Percentiles rank a stretch among this genome's conserved stretches.
Evolutionary conservation across 2,888 invertebrate genomes (phyloP).

Genomic region (Sturmia bella): DNA sequence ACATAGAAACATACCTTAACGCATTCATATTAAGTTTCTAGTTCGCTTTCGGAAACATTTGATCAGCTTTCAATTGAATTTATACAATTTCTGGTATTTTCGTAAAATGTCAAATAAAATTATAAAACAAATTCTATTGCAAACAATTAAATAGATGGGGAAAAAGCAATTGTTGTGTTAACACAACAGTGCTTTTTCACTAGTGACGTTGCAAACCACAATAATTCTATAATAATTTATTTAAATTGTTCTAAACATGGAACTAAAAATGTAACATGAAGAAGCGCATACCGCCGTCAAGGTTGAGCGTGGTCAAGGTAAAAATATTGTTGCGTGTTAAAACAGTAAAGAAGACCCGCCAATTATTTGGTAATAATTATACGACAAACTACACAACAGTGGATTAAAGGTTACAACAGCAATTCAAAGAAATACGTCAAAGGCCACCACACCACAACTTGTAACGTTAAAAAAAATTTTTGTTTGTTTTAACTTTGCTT

Average conservation of each 20-base stretch:
- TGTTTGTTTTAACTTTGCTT: too few species aligned
- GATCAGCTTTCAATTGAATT: too few species aligned
- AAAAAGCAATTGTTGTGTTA: neutral
- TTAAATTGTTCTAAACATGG: constrained; percentile 46
- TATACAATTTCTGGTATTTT: too few species aligned
- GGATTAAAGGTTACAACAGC: constrained; percentile 20
- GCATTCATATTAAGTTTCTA: too few species aligned
- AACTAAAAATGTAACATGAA: constrained; percentile 13
- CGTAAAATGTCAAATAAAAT: too few species aligned
- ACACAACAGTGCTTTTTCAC: neutral
- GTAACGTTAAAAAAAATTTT: neutral
- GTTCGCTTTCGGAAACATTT: too few species aligned
- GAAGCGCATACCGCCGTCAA: constrained; percentile 49
- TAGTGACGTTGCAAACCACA: constrained; percentile 8
- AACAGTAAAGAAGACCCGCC: constrained; percentile 26
- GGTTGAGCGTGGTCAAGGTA: constrained; percentile 66
- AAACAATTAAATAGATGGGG: too few species aligned
- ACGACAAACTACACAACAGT: neutral
- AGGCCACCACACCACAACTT: neutral
- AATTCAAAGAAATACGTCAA: constrained; percentile 33
- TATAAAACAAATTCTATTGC: neutral
- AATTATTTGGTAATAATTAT: constrained; percentile 41
- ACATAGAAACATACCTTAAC: too few species aligned
- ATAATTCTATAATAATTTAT: constrained; percentile 18
- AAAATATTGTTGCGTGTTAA: constrained; percentile 54